A percentile compares a stretch with the other conserved stretches of the same genome.
Conservation (phyloP, 2,113 vertebrate genomes). For the Heloderma charlesbogerti region DNA sequence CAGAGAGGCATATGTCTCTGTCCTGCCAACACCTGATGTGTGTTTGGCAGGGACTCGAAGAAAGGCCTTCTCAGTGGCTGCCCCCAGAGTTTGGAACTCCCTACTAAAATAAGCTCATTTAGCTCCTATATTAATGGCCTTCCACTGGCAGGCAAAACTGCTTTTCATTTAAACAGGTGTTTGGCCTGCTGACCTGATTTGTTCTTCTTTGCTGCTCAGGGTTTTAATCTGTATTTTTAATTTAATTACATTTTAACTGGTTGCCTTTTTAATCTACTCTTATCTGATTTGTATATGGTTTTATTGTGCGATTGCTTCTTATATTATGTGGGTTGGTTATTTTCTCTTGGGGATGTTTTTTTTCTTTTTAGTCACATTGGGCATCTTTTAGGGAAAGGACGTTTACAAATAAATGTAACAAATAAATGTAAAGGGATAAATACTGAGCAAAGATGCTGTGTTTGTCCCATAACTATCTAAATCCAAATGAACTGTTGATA, state of each 20-base stretch:
- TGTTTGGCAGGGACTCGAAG: not conserved
- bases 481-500: constrained; percentile 18
- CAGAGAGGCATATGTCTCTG: too few species aligned
- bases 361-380: not conserved
- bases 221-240: not conserved
- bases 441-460: not conserved
- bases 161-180: not conserved
- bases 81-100: not conserved
- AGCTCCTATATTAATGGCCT: not conserved
- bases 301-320: not conserved
- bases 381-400: not conserved
- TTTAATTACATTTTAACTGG: not conserved
- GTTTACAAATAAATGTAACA: not conserved
- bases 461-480: constrained; percentile 13
- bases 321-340: not conserved
- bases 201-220: not conserved
- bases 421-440: not conserved
- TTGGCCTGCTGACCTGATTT: not conserved
- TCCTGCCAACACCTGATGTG: too few species aligned
- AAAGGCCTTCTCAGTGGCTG: not conserved
- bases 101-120: not conserved
- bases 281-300: not conserved
- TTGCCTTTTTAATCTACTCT: not conserved
- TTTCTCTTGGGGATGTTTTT: not conserved
- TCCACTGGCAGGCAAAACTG: not conserved